A percentile compares a stretch with the other conserved stretches of the same genome.
Conservation (phyloP, 2,113 vertebrate genomes). For the Eleginops maclovinus region DNA sequence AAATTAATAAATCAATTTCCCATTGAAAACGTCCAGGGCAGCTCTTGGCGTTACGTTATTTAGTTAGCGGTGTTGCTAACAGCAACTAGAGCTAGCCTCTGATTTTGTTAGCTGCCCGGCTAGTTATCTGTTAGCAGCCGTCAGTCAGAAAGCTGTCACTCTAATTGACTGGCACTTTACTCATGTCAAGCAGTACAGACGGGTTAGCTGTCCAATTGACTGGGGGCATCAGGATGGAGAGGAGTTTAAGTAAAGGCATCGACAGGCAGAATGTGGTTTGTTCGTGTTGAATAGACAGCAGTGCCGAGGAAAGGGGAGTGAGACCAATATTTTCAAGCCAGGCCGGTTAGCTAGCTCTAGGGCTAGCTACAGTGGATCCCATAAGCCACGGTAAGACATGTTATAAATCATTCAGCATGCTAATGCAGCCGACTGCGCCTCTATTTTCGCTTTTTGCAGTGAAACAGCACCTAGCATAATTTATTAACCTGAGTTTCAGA, state of each 20-base stretch:
- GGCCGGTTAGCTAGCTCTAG: constrained; percentile 79
- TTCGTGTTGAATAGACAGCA: constrained; percentile 73
- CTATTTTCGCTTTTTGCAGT: background rate
- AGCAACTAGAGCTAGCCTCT: constrained; percentile 60
- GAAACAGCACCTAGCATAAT: background rate
- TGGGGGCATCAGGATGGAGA: constrained; percentile 65
- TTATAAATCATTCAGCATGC: constrained; percentile 63
- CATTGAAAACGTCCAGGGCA: constrained; percentile 51
- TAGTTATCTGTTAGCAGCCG: constrained; percentile 54
- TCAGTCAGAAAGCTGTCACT: constrained; percentile 70
- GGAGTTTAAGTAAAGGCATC: constrained; percentile 48
- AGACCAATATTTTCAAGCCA: constrained; percentile 74
- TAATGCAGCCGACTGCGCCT: constrained; percentile 9
- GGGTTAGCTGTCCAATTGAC: constrained; percentile 47
- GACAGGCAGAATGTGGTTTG: constrained; percentile 55
- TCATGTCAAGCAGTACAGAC: constrained; percentile 57
- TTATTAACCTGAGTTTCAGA: background rate
- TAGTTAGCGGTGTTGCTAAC: constrained; percentile 72
- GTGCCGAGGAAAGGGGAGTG: constrained; percentile 64
- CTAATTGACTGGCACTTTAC: constrained; percentile 35
- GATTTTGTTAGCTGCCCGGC: constrained; percentile 60
- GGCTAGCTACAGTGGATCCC: constrained; percentile 84
- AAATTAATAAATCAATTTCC: constrained; percentile 44
- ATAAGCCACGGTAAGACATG: constrained; percentile 82
- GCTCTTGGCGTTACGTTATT: constrained; percentile 60